Conservation (phyloP, 2,797 vertebrate species). For the Todus mexicanus region DNA sequence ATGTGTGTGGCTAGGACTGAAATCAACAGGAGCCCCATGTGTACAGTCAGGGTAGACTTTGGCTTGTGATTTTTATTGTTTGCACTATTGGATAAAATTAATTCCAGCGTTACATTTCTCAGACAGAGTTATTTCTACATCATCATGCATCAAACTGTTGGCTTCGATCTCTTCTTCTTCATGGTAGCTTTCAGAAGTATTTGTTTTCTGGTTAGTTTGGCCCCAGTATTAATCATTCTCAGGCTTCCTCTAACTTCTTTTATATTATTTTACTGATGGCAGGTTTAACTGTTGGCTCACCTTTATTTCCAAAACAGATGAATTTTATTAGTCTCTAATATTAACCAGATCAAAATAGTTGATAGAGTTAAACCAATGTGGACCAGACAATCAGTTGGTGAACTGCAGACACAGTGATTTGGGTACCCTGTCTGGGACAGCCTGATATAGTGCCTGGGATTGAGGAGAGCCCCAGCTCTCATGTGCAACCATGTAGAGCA, state of each 20-base stretch:
- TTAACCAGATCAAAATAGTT: constrained; percentile 29
- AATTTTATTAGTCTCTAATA: constrained; percentile 45
- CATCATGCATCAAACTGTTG: constrained; percentile 57
- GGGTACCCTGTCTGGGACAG: neutral
- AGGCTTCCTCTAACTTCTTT: neutral
- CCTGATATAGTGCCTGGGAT: accelerated
- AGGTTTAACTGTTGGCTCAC: constrained; percentile 51
- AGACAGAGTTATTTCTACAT: constrained; percentile 31
- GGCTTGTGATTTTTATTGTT: constrained; percentile 50
- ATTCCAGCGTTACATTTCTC: constrained; percentile 29
- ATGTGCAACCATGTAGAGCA: neutral
- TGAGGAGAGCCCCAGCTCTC: neutral
- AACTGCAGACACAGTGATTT: neutral
- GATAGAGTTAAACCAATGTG: neutral
- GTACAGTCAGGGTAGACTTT: constrained; percentile 9
- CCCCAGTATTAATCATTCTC: constrained; percentile 50
- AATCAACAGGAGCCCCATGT: neutral
- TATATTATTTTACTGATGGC: constrained; percentile 29
- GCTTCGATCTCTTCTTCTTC: constrained; percentile 29
- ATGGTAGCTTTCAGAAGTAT: constrained; percentile 50
- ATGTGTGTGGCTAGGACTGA: constrained; percentile 53
- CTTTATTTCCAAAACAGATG: constrained; percentile 52
- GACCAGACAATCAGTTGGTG: neutral
- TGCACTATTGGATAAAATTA: constrained; percentile 31
- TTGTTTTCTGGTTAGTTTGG: constrained; percentile 44